Conservation (phyloP, 2,113 vertebrate genomes). For the Neomonachus schauinslandi region DNA sequence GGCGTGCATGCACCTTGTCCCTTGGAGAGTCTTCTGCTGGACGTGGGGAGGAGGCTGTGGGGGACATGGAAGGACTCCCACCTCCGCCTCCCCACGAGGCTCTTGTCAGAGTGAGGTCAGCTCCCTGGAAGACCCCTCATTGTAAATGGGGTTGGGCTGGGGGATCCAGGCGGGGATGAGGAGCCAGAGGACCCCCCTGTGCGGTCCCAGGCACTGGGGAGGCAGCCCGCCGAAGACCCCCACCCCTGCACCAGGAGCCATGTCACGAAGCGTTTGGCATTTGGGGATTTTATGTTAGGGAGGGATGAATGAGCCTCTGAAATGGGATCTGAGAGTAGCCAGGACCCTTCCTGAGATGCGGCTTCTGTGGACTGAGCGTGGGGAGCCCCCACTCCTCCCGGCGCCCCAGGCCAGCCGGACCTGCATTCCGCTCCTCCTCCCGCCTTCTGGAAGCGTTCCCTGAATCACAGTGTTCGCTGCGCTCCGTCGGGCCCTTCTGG, state of each 20-base stretch:
- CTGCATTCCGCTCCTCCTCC: not conserved
- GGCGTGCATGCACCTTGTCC: fast-evolving
- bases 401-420: not conserved
- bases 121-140: not conserved
- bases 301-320: not conserved
- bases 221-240: too few relatives aligned
- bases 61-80: too few relatives aligned
- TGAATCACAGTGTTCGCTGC: not conserved
- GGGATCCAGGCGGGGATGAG: fast-evolving
- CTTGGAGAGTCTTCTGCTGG: not conserved
- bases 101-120: not conserved
- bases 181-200: not conserved
- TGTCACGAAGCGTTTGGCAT: not conserved
- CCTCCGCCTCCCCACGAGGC: not conserved
- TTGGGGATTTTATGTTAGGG: not conserved
- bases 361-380: not conserved
- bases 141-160: fast-evolving
- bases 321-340: not conserved
- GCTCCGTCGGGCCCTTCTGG: conserved; percentile 27
- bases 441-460: not conserved
- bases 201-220: not conserved
- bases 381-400: not conserved
- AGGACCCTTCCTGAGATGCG: not conserved
- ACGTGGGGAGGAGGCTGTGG: not conserved
- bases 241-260: fast-evolving